Base-by-base conservation (phyloP, 2,888 invertebrate species). In the Timandra comae region DNA sequence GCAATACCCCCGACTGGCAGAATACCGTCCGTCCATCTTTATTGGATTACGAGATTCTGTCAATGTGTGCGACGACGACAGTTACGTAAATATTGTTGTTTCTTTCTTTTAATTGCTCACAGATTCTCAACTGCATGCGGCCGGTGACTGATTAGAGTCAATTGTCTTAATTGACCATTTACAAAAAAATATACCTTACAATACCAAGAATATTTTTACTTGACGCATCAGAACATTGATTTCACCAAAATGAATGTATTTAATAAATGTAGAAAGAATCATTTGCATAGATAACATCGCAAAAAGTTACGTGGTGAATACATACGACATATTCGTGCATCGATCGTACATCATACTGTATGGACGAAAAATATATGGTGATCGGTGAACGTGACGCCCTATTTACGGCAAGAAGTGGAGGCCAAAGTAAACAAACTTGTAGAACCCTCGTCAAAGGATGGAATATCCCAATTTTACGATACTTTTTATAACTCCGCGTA, bases 1-100 rank as follows among this genome's bases (percentile, higher is more conserved):
- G 63, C 47, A 64, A 67, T 35, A 42, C 26, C 16, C 30, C 16
- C 30, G 25, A 41, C 30, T 30, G 13, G 32, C 21, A 1, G 38
- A 36, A 29, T 44, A 46, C 37, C 32, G 34, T 37, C 43, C 35
- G 41, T 34, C 53, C 52, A 51, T 52, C 52, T 50, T 65, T 65
- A 68, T 67, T 65, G 55, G 58, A 68, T 70, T 68, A 69, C 54
- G 37, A 43, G 49, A 49, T 39, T 46, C 41, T 59, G 52, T 49
- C 47, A 43, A 48, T 58, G 50, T 56, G 51, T 52, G 52, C 49
- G 49, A 49, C 42, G 37, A 37, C 35, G 22, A 30, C 34, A 43
- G 34, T 52, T 52, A 52, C 45, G 41, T 58, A 46, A 49, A 37
- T 43, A 46, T 42, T 31, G 36, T 29, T 32, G 33, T 48, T 49